Conservation (phyloP, 2,888 invertebrate species). For the Acanthopleura granulata region DNA sequence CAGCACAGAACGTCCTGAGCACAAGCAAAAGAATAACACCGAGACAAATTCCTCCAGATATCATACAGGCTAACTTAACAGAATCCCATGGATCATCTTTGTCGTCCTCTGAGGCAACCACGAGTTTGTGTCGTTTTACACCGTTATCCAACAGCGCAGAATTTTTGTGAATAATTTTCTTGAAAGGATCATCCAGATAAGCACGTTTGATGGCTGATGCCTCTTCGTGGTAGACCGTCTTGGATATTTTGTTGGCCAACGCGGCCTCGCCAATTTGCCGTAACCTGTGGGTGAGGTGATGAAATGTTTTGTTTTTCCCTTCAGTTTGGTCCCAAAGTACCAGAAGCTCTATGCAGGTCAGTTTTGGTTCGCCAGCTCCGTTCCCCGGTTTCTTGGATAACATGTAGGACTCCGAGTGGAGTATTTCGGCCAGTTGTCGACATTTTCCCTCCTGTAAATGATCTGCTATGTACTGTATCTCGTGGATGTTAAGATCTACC, state of each 20-base stretch:
- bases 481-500: slow-evolving; percentile 54
- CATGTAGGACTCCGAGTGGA: slow-evolving; percentile 32
- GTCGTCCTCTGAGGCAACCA: background rate
- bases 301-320: slow-evolving; percentile 49
- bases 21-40: background rate
- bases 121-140: slow-evolving; percentile 16
- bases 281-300: slow-evolving; percentile 51
- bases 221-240: slow-evolving; percentile 49
- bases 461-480: slow-evolving; percentile 57
- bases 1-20: background rate
- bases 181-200: slow-evolving; percentile 48
- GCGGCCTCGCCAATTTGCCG: slow-evolving; percentile 49
- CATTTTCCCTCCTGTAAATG: slow-evolving; percentile 51
- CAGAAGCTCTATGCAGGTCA: slow-evolving; percentile 47
- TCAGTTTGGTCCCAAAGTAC: slow-evolving; percentile 48
- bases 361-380: background rate
- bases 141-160: slow-evolving; percentile 37
- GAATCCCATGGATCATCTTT: background rate
- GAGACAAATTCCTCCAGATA: background rate
- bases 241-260: slow-evolving; percentile 49
- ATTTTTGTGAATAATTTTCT: slow-evolving; percentile 36
- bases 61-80: background rate
- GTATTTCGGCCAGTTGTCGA: slow-evolving; percentile 39
- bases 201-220: slow-evolving; percentile 38
- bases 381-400: background rate